Base-by-base conservation (phyloP, 2,888 invertebrate species). In the Hartigia nigra region DNA sequence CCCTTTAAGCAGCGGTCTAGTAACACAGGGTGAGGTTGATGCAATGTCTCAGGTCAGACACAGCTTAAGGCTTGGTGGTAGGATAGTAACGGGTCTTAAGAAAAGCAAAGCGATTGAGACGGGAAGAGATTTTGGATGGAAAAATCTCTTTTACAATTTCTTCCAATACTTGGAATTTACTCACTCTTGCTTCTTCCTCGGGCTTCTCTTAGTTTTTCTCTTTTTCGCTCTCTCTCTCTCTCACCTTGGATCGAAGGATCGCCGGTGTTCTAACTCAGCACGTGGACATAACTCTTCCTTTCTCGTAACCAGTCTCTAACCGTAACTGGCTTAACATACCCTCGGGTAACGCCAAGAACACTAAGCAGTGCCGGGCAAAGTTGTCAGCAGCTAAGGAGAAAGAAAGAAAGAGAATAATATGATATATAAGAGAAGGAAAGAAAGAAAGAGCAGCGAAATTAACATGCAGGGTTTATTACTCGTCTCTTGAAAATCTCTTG, bases 261-360 rank as follows among this genome's bases (percentile, higher is more conserved):
- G 23, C 23, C 23, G 23, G 55, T 55, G 2, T 23, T 5, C 9
- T 23, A 9, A 9, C 9, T 55, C 55, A 9, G 23, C 23, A 55
- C 9, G 23, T 23, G 23, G 55, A 55, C 23, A 23, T 23, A 2
- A 55, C 55, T 1, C 55, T 55, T 55, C 23, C 23, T 55, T 81
- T 80, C 80, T 75, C 74, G 12, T 75, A 72, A 75, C 76, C 82
- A 81, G 77, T 81, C 76, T 35, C 39, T 55, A 39, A 36, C 85
- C 83, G 82, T 82, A 83, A 85, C 85, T 82, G 82, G 84, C 82
- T 84, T 86, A 84, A 86, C 84, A 86, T 82, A 85, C 85, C 78
- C 76, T 81, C 86, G 79, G 83, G 81, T 87, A 87, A 87, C 86
- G 82, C 86, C 79, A 80, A 83, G 86, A 86, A 84, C 12, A 34